phyloP scores from a whole-genome alignment of 2,888 invertebrate species.

The Trachelus tabidus region DNA sequence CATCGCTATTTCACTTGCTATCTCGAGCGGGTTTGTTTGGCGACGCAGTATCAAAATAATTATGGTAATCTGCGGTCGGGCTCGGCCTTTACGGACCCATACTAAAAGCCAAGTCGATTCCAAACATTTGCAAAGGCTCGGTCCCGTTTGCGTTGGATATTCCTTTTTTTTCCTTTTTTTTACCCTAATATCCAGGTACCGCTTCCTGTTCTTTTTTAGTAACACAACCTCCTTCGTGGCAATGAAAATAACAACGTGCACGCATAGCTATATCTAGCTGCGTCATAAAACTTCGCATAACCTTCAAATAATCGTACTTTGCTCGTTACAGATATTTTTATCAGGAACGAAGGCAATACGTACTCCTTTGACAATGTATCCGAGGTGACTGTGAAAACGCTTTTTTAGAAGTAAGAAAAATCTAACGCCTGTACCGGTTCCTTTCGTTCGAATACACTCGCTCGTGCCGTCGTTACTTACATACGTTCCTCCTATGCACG shows the following conservation, averaged over 20 bases:
- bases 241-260: background rate
- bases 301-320: background rate
- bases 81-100: background rate
- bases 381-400: background rate
- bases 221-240: background rate
- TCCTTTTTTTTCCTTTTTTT: background rate
- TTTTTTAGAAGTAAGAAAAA: background rate
- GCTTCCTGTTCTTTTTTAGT: background rate
- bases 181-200: background rate
- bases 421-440: background rate
- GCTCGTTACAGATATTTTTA: background rate
- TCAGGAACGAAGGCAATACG: background rate
- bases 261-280: background rate
- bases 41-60: constrained; percentile 7
- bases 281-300: background rate
- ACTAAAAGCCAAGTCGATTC: background rate
- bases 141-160: background rate
- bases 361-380: background rate
- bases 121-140: background rate
- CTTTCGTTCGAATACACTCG: background rate
- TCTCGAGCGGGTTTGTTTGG: constrained; percentile 1
- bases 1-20: background rate
- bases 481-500: background rate
- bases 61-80: background rate
- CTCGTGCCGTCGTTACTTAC: background rate